Conservation (phyloP, 2,113 vertebrate species). For the Chamaea fasciata region DNA sequence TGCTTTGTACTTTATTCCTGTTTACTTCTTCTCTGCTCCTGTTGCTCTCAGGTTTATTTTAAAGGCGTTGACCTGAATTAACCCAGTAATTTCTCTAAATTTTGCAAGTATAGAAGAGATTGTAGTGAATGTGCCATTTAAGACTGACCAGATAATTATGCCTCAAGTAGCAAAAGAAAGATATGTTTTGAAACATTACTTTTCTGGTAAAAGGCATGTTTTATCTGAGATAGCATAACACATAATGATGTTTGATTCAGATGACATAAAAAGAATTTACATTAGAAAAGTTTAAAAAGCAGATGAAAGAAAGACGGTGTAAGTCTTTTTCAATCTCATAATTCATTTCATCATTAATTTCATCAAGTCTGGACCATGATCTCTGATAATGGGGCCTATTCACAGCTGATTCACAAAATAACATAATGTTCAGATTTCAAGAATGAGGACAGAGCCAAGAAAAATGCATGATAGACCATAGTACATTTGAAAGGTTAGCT, state of each 20-base stretch:
- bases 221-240: neutral
- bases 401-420: neutral
- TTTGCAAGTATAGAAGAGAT: neutral
- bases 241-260: neutral
- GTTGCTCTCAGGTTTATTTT: neutral
- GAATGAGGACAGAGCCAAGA: neutral
- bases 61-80: neutral
- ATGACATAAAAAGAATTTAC: neutral
- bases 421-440: neutral
- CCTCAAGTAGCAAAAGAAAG: neutral
- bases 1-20: neutral
- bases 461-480: neutral
- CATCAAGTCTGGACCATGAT: neutral
- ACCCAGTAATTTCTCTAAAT: neutral
- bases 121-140: neutral
- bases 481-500: neutral
- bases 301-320: neutral
- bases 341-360: neutral
- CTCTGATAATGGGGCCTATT: neutral
- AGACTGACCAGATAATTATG: neutral
- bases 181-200: neutral
- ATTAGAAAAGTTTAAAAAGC: neutral
- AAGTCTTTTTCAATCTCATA: neutral
- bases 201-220: neutral
- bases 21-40: neutral